Percentiles rank a stretch among this genome's conserved stretches.
Conservation (phyloP, 2,888 invertebrate genomes). For the Parnassius apollo region DNA sequence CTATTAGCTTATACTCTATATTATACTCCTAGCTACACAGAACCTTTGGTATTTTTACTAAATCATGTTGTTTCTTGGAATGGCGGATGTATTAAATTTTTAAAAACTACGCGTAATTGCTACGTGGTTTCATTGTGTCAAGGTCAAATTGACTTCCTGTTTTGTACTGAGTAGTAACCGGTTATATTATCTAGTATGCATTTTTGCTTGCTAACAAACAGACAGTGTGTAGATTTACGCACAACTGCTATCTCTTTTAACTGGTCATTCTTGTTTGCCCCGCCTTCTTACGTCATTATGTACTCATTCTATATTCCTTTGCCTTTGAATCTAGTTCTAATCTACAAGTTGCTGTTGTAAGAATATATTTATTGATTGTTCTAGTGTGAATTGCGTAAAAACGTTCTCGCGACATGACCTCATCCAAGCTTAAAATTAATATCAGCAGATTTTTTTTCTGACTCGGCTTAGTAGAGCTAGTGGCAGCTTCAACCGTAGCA, state of each 20-base stretch:
- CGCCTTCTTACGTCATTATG: constrained; percentile 17
- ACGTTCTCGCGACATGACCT: no score
- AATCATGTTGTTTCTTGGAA: not conserved
- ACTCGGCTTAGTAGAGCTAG: no score
- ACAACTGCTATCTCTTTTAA: constrained; percentile 7
- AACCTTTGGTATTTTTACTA: not conserved
- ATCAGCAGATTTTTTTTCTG: no score
- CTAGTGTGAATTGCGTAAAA: no score
- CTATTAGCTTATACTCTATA: no score
- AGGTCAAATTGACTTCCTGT: constrained; percentile 22
- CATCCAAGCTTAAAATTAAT: no score
- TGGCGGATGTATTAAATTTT: not conserved
- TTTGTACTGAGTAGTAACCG: constrained; percentile 8
- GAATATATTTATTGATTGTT: no score
- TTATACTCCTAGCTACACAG: not conserved
- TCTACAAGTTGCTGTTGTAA: no score
- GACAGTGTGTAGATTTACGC: not conserved
- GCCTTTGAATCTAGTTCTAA: no score
- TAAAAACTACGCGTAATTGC: not conserved
- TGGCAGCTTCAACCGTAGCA: no score
- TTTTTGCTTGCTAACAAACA: constrained; percentile 13
- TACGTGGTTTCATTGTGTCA: constrained; percentile 24
- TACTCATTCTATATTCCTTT: no score
- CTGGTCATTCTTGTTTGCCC: constrained; percentile 16
- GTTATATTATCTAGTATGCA: constrained; percentile 11